Conservation (phyloP, 2,888 invertebrate genomes). For the Caenorhabditis sp. region DNA sequence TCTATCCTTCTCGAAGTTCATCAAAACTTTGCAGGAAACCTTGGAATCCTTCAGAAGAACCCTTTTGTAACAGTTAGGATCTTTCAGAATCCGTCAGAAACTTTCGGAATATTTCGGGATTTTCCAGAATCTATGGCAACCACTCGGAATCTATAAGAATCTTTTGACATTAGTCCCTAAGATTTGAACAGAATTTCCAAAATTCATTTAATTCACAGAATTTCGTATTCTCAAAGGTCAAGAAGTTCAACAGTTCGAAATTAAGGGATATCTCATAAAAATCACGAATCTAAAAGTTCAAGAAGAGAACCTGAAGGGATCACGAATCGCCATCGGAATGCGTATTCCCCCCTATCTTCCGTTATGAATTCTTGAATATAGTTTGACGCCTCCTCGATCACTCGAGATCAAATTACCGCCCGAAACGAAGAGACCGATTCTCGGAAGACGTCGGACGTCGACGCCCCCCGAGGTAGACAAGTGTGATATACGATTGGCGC, state of each 20-base stretch:
- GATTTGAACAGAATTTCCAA: too few relatives aligned
- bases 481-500: neutral
- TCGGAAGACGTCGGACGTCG: neutral
- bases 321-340: constrained; percentile 12
- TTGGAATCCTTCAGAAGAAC: too few relatives aligned
- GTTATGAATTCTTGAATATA: constrained; percentile 5
- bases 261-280: neutral
- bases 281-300: neutral
- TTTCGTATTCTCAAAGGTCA: too few relatives aligned
- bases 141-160: too few relatives aligned
- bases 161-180: too few relatives aligned
- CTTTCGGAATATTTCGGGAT: too few relatives aligned
- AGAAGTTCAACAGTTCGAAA: neutral
- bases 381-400: constrained; percentile 10
- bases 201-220: too few relatives aligned
- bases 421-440: neutral
- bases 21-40: too few relatives aligned
- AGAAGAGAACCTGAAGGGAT: constrained; percentile 12
- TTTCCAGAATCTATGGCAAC: too few relatives aligned
- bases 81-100: too few relatives aligned
- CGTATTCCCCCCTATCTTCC: neutral
- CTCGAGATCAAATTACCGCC: constrained; percentile 24
- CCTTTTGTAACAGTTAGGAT: too few relatives aligned
- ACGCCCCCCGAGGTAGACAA: neutral
- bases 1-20: too few relatives aligned